phyloP scores from a whole-genome alignment of 2,797 vertebrate genomes.

The Chelonia mydas region DNA sequence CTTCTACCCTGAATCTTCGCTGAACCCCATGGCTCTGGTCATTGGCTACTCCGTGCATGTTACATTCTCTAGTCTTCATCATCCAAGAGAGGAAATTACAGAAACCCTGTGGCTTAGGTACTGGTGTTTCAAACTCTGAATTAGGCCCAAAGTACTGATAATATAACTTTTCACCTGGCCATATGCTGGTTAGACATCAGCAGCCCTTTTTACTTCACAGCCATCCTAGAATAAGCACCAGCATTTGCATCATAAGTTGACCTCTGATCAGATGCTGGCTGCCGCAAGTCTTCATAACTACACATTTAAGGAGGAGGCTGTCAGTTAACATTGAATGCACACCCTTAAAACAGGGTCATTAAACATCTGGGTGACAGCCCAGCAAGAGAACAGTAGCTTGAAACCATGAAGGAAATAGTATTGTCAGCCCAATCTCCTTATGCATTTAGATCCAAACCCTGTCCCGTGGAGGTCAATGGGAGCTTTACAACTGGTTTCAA shows the following conservation, averaged over 20 bases:
- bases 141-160: too few species aligned
- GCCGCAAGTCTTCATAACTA: slow-evolving; percentile 29
- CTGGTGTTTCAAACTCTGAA: too few species aligned
- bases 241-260: too few species aligned
- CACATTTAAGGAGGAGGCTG: not conserved
- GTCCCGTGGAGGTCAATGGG: not conserved
- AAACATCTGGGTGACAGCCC: slow-evolving; percentile 35
- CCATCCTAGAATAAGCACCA: too few species aligned
- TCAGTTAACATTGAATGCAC: slow-evolving; percentile 8
- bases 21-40: too few species aligned
- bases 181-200: too few species aligned
- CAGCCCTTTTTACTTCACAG: too few species aligned
- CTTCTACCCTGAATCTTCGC: not conserved
- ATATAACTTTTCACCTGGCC: too few species aligned
- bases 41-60: too few species aligned
- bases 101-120: too few species aligned
- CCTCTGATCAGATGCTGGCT: not conserved
- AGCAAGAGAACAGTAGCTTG: not conserved
- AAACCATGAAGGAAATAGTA: not conserved
- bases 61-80: too few species aligned
- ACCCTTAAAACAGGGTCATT: slow-evolving; percentile 13
- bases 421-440: not conserved
- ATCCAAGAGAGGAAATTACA: too few species aligned
- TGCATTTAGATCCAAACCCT: slow-evolving; percentile 9
- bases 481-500: not conserved